Percentiles rank a stretch among this genome's conserved stretches.
Evolutionary conservation across 2,888 invertebrate species (phyloP).

Genomic region (Metellina segmentata): DNA sequence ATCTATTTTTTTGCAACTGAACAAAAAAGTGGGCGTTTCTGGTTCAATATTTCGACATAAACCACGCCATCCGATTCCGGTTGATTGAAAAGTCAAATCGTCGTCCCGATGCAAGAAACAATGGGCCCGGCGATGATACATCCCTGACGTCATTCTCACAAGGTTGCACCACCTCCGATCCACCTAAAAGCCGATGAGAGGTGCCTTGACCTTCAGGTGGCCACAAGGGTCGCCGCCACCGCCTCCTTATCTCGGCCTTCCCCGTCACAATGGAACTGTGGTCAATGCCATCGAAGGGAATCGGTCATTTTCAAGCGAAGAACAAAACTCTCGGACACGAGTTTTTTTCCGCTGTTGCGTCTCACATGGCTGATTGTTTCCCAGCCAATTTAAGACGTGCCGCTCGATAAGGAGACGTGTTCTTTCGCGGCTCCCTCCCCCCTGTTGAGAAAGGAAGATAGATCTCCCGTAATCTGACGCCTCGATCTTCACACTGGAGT

Average conservation of each 20-base stretch:
- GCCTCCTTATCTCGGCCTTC: too few species aligned
- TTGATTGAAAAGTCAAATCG: too few species aligned
- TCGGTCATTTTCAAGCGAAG: constrained; percentile 45
- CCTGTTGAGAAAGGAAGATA: neutral
- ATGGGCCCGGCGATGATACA: neutral
- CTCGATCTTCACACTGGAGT: too few species aligned
- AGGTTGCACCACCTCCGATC: constrained; percentile 14
- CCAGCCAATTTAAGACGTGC: constrained; percentile 47
- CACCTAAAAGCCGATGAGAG: constrained; percentile 9
- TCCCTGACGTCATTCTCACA: neutral
- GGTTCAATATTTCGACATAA: too few species aligned
- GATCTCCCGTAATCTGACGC: too few species aligned
- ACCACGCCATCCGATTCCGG: too few species aligned
- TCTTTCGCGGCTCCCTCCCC: too few species aligned
- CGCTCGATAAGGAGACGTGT: neutral
- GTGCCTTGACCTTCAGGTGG: constrained; percentile 41
- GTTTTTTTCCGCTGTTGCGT: neutral
- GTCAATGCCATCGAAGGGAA: constrained; percentile 53
- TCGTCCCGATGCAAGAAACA: too few species aligned
- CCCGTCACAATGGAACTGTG: constrained; percentile 50
- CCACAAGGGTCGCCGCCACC: neutral
- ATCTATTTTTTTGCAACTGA: too few species aligned
- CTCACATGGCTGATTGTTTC: constrained; percentile 51
- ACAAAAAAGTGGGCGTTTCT: too few species aligned
- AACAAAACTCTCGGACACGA: neutral